Percentiles rank a stretch among this genome's conserved stretches.
Evolutionary conservation across 2,888 invertebrate species (phyloP).

Genomic region (Spatulosminthurus flaviceps): DNA sequence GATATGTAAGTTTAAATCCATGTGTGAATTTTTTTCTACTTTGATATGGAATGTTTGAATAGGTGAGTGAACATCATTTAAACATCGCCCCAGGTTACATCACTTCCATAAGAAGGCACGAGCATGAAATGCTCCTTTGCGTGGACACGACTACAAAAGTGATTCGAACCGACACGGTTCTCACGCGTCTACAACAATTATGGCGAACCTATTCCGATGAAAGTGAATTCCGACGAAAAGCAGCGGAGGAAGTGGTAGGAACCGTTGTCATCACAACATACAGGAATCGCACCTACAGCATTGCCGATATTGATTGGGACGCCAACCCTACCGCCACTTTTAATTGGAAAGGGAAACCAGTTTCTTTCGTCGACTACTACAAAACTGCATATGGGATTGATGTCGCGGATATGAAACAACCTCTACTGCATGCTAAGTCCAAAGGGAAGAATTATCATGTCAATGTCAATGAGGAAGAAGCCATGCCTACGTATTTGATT

Average conservation of each 20-base stretch:
- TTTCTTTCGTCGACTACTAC: slow-evolving; percentile 55
- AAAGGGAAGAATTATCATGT: slow-evolving; percentile 75
- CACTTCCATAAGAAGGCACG: slow-evolving; percentile 85
- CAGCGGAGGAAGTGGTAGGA: slow-evolving; percentile 67
- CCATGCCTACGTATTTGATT: background rate
- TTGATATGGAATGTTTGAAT: no score
- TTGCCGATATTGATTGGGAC: slow-evolving; percentile 85
- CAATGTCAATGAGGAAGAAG: background rate
- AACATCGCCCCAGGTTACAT: slow-evolving; percentile 77
- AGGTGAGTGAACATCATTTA: slow-evolving; percentile 73
- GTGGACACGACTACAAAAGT: slow-evolving; percentile 85
- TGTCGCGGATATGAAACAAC: slow-evolving; percentile 65
- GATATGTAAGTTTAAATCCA: background rate
- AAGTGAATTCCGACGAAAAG: slow-evolving; percentile 54
- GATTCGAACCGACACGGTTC: slow-evolving; percentile 78
- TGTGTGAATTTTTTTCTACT: no score
- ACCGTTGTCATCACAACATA: slow-evolving; percentile 83
- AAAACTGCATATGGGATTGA: slow-evolving; percentile 64
- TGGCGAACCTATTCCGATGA: background rate
- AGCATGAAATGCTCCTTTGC: slow-evolving; percentile 76
- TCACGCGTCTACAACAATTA: slow-evolving; percentile 72
- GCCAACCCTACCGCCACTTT: slow-evolving; percentile 78
- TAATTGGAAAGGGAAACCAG: slow-evolving; percentile 26
- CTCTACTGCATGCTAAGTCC: slow-evolving; percentile 69
- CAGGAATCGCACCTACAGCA: slow-evolving; percentile 86